Evolutionary conservation across 2,888 invertebrate species (phyloP).

Genomic region (Cotesia congregata): DNA sequence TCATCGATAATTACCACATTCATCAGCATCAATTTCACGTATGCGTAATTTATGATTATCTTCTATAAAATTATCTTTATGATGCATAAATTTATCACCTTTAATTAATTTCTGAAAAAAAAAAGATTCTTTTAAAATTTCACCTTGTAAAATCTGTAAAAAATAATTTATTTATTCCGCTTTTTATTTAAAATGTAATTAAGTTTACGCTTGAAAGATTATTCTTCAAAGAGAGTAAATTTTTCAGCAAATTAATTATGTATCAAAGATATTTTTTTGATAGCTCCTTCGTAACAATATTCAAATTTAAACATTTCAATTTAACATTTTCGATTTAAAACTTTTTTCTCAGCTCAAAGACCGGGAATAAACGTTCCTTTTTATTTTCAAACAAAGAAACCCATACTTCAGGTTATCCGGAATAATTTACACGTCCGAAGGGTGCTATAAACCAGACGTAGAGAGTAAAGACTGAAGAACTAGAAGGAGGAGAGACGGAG

Average conservation of each 20-base stretch:
- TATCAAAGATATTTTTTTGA: too few species aligned
- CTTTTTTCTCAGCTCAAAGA: background rate
- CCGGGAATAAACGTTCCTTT: background rate
- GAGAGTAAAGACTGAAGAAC: conserved; percentile 1
- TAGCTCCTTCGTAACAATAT: too few species aligned
- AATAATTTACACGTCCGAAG: conserved; percentile 13
- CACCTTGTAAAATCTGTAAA: background rate
- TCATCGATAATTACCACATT: conserved; percentile 68
- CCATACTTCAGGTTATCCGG: background rate
- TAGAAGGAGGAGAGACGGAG: background rate
- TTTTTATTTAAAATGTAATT: background rate
- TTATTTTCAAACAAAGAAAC: background rate
- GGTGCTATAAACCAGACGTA: conserved; percentile 6
- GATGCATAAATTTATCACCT: background rate
- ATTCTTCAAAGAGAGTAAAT: background rate
- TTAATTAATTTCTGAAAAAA: background rate
- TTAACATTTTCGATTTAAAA: background rate
- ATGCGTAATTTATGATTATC: conserved; percentile 3
- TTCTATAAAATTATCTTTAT: background rate
- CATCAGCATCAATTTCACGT: conserved; percentile 43
- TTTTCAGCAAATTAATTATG: too few species aligned
- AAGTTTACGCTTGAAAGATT: background rate
- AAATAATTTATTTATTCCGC: background rate
- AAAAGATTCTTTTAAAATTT: background rate
- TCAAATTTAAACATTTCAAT: background rate